Evolutionary conservation across 2,113 vertebrate species (phyloP), one percentile per base, ranked within the genome.

Genomic region (Pedetes capensis): DNA sequence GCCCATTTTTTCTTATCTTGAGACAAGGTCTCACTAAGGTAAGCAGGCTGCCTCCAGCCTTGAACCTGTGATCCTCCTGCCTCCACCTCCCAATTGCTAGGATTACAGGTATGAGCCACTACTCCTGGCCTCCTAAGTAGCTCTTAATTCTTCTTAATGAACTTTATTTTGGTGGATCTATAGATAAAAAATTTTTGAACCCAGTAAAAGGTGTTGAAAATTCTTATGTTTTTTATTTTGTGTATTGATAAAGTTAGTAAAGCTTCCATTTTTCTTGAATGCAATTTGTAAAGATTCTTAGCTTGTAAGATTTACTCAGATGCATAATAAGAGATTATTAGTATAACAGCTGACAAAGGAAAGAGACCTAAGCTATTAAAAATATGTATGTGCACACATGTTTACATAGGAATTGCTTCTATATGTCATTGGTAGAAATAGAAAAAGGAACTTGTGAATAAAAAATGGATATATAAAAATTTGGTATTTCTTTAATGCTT

Each of bases 401-500:
- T 63, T 95, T 94, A 53, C 32, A 32, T 42, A 86, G 69, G 83
- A 96, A 71, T 27, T 85, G 44, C 16, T 75, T 88, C 23, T 14
- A 8, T 64, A 47, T 82, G 42, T 86, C 51, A 4, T 49, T 68
- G 17, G 16, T 59, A 82, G 86, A 63, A 88, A 94, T 59, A 82
- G 86, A 63, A 88, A 94, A 76, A 59, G 3, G 76, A 68, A 34
- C n/a, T n/a, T 89, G 12, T 83, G 29, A 89, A 44, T 74, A 88
- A 85, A n/a, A 88, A 85, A n/a, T 85, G 53, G 17, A 57, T 72
- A 39, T 5, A 53, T 16, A 42, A n/a, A n/a, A n/a, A n/a, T n/a
- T n/a, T n/a, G n/a, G n/a, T n/a, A n/a, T n/a, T n/a, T n/a, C n/a
- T 39, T 85, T 89, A 64, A 92, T 90, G 34, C 34, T 44, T 95